A percentile compares a stretch with the other conserved stretches of the same genome.
Conservation (phyloP, 2,797 vertebrate species). For the Rhinichthys osculus region DNA sequence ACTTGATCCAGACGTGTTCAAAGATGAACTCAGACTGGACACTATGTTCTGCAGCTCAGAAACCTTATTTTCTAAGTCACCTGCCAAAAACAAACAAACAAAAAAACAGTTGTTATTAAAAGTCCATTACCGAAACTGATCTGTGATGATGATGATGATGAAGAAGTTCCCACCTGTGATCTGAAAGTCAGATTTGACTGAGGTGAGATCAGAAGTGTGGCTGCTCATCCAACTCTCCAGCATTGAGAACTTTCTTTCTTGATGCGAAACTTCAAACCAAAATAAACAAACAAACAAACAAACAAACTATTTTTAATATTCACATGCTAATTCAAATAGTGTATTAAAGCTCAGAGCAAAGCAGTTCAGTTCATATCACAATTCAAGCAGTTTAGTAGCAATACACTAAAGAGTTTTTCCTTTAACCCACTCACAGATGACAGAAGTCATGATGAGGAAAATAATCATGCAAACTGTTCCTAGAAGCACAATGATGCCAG, state of each 20-base stretch:
- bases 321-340: not conserved
- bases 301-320: not conserved
- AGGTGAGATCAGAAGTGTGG: constrained; percentile 8
- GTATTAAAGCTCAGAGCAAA: not conserved
- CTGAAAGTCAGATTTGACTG: not conserved
- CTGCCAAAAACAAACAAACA: not conserved
- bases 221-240: constrained; percentile 1
- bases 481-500: not conserved
- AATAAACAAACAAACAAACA: not conserved
- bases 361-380: not conserved
- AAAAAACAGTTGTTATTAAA: not conserved
- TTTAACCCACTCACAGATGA: constrained; percentile 27
- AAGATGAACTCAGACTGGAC: not conserved
- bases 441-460: constrained; percentile 32
- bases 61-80: not conserved
- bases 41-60: constrained; percentile 22
- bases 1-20: not conserved
- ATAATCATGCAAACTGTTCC: not conserved
- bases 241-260: constrained; percentile 19
- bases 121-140: not conserved
- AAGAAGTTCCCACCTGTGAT: not conserved
- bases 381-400: not conserved
- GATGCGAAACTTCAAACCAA: not conserved
- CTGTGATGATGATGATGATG: not conserved
- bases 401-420: not conserved